phyloP scores from a whole-genome alignment of 2,888 invertebrate genomes.

The Agrilus biguttatus region DNA sequence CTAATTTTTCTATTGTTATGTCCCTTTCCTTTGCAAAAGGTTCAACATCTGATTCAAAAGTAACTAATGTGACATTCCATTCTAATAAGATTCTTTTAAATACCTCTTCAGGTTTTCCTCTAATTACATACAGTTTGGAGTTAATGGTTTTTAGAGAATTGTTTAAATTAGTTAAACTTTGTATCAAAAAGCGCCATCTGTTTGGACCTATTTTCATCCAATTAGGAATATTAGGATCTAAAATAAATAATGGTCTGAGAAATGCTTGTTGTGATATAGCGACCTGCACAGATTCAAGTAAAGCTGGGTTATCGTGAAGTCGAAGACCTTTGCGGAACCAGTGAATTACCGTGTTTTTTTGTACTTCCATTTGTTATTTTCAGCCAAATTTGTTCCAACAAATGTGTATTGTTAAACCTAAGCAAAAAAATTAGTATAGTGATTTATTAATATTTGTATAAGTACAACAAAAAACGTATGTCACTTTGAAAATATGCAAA shows the following conservation, averaged over 20 bases:
- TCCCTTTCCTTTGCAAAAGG: slow-evolving; percentile 80
- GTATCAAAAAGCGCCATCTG: slow-evolving; percentile 81
- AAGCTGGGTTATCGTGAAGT: slow-evolving; percentile 75
- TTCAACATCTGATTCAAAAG: slow-evolving; percentile 84
- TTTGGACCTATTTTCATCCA: slow-evolving; percentile 80
- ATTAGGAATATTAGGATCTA: slow-evolving; percentile 85
- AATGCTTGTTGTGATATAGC: slow-evolving; percentile 38
- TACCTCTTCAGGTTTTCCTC: slow-evolving; percentile 78
- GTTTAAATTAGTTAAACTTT: slow-evolving; percentile 76
- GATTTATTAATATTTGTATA: too few species aligned
- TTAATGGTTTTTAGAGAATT: slow-evolving; percentile 60
- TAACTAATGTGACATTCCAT: slow-evolving; percentile 71
- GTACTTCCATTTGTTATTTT: too few species aligned
- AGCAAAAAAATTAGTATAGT: too few species aligned
- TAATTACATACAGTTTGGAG: slow-evolving; percentile 71
- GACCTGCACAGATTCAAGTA: slow-evolving; percentile 53
- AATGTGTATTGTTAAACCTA: too few species aligned
- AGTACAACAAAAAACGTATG: too few species aligned
- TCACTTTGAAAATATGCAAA: too few species aligned
- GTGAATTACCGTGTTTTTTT: slow-evolving; percentile 29
- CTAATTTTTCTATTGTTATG: slow-evolving; percentile 66
- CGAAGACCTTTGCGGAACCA: slow-evolving; percentile 84
- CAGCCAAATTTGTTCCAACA: too few species aligned
- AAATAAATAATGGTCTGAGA: slow-evolving; percentile 72
- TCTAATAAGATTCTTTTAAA: slow-evolving; percentile 73